Base-by-base conservation (phyloP, 2,888 invertebrate genomes). In the Malacosoma neustria region DNA sequence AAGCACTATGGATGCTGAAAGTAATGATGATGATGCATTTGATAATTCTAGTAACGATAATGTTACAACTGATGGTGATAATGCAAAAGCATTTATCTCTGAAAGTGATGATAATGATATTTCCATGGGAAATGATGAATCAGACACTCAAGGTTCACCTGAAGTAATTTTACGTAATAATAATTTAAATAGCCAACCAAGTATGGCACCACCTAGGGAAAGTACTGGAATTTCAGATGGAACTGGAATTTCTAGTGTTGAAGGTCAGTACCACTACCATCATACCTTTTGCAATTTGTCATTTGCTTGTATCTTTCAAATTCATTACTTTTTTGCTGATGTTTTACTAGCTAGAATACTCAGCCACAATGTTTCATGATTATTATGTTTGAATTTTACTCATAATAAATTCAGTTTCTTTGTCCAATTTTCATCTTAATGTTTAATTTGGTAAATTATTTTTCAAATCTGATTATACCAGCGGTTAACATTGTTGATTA, bases 171-270 rank as follows among this genome's bases (percentile, higher is more conserved):
- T 68, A 34, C 53, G 60, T 11, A 40, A 65, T 13, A 58, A 51
- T 29, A 57, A 46, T 13, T 37, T 61, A 1, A 54, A 54, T 34
- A 46, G 64, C 1, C 59, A 41, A 42, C 61, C 57, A 1, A 76
- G 69, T 40, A 40, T 72, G 13, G 67, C 54, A 1, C 57, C 72
- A 0, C 48, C 47, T 0, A 61, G 66, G 49, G 63, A 72, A 11
- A 76, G 71, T 30, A 57, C 51, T 1, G 62, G 57, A 1, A 45
- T 72, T 1, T 68, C 68, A 1, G 70, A 72, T 41, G 68, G 61
- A 0, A 56, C 64, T n/a, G 60, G 13, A 11, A 58, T 71, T 42
- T 81, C 77, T 1, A 80, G 71, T 29, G 71, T 60, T 0, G 79
- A 77, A 57, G n/a, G n/a, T n/a, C n/a, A n/a, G n/a, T n/a, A n/a